A percentile compares a stretch with the other conserved stretches of the same genome.
Conservation (phyloP, 30 jellyfish, hydroid and myxozoan species). For the Hydractinia symbiolongicarpus region DNA sequence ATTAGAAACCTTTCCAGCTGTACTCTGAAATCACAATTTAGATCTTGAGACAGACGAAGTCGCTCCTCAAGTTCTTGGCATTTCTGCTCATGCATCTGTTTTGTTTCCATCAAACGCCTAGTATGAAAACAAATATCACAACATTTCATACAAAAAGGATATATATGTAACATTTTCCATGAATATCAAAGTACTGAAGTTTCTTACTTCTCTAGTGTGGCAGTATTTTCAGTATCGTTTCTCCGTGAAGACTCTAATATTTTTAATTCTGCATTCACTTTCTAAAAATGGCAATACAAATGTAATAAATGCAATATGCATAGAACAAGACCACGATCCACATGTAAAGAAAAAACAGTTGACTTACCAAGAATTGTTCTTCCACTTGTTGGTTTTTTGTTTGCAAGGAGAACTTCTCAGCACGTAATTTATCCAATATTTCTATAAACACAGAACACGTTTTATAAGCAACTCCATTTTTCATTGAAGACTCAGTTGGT, state of each 20-base stretch:
- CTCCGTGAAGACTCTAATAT: background rate
- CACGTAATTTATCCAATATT: slow-evolving; percentile 2
- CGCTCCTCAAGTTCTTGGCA: background rate
- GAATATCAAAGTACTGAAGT: background rate
- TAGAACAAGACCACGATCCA: background rate
- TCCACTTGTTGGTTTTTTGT: background rate
- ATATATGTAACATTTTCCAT: background rate
- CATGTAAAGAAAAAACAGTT: background rate
- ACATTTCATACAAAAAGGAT: background rate
- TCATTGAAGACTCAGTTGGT: no score
- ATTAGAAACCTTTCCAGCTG: slow-evolving; percentile 25
- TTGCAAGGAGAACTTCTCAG: slow-evolving; percentile 13
- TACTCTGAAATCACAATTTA: slow-evolving; percentile 29
- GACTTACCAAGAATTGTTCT: background rate
- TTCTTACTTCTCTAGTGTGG: background rate
- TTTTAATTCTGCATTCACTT: slow-evolving; percentile 4
- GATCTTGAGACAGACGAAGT: slow-evolving; percentile 21
- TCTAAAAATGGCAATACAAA: background rate
- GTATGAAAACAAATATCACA: background rate
- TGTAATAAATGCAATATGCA: background rate
- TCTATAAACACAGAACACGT: slow-evolving; percentile 1
- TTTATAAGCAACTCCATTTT: no score
- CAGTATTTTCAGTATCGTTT: background rate
- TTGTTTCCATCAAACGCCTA: slow-evolving; percentile 2
- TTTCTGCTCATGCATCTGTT: slow-evolving; percentile 1